Percentiles rank a stretch among this genome's conserved stretches.
Evolutionary conservation across 2,113 vertebrate genomes (phyloP).

Genomic region (Petroica traversi): DNA sequence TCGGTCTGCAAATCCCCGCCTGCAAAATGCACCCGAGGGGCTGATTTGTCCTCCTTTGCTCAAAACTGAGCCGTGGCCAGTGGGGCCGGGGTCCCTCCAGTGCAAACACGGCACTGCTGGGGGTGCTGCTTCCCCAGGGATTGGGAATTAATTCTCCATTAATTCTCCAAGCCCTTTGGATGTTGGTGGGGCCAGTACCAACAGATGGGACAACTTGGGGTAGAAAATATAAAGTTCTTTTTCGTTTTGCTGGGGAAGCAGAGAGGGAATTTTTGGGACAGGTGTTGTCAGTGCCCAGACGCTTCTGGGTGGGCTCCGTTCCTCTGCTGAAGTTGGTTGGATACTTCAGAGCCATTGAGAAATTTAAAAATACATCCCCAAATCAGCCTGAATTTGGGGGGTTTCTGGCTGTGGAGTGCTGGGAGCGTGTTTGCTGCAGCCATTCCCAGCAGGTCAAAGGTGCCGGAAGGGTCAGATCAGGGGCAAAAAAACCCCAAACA

Average conservation of each 20-base stretch:
- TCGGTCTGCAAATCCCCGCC: not conserved
- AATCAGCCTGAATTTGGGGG: constrained; percentile 3
- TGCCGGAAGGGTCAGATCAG: not conserved
- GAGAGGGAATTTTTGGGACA: not conserved
- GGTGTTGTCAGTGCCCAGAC: not conserved
- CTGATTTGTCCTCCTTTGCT: not conserved
- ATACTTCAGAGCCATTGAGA: constrained; percentile 30
- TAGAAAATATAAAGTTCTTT: accelerated
- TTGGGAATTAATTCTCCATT: not conserved
- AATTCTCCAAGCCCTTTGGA: not conserved
- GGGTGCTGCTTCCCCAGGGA: accelerated
- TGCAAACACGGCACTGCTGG: accelerated
- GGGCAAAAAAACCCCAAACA: accelerated
- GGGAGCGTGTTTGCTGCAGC: constrained; percentile 4
- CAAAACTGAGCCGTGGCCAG: accelerated
- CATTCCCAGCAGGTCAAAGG: constrained; percentile 41
- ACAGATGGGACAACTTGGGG: accelerated
- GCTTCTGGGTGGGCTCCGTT: not conserved
- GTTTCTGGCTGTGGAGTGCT: not conserved
- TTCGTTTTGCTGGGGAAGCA: not conserved
- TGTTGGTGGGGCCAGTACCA: accelerated
- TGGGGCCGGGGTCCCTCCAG: not conserved
- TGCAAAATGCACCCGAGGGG: not conserved
- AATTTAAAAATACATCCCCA: constrained; percentile 16
- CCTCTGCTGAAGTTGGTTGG: constrained; percentile 24